Conservation (phyloP, 2,888 invertebrate genomes). For the Malacosoma neustria region DNA sequence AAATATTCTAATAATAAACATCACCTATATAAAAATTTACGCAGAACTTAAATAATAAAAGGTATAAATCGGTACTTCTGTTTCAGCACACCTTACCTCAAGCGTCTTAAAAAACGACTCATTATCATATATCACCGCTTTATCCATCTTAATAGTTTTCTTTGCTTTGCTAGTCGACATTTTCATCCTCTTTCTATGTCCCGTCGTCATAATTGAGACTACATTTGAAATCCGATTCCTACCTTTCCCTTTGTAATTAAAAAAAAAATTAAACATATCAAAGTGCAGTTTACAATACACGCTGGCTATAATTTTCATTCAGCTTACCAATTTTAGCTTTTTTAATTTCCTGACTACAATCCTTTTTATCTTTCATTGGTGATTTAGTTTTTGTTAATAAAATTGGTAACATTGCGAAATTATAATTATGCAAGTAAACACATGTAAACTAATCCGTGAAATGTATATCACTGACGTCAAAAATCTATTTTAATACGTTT, state of each 20-base stretch:
- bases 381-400: slow-evolving; percentile 55
- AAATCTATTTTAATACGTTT: slow-evolving; percentile 22
- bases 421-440: slow-evolving; percentile 1
- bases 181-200: slow-evolving; percentile 47
- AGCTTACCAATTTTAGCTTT: slow-evolving; percentile 30
- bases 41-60: too few relatives aligned
- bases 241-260: slow-evolving; percentile 44
- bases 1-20: too few relatives aligned
- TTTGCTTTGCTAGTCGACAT: slow-evolving; percentile 37
- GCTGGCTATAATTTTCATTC: slow-evolving; percentile 17
- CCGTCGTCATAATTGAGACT: slow-evolving; percentile 45
- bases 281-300: slow-evolving; percentile 48
- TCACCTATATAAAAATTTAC: too few relatives aligned
- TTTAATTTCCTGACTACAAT: slow-evolving; percentile 31
- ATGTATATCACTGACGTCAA: neutral
- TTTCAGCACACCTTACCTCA: slow-evolving; percentile 51
- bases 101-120: slow-evolving; percentile 58
- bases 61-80: too few relatives aligned
- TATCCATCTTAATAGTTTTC: slow-evolving; percentile 34
- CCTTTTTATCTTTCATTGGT: slow-evolving; percentile 32
- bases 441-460: neutral
- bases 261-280: slow-evolving; percentile 48
- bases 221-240: slow-evolving; percentile 51
- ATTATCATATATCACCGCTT: slow-evolving; percentile 32
- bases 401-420: slow-evolving; percentile 46